phyloP scores from a whole-genome alignment of 1,140 invertebrate genomes.

The Drosophila mauritiana region DNA sequence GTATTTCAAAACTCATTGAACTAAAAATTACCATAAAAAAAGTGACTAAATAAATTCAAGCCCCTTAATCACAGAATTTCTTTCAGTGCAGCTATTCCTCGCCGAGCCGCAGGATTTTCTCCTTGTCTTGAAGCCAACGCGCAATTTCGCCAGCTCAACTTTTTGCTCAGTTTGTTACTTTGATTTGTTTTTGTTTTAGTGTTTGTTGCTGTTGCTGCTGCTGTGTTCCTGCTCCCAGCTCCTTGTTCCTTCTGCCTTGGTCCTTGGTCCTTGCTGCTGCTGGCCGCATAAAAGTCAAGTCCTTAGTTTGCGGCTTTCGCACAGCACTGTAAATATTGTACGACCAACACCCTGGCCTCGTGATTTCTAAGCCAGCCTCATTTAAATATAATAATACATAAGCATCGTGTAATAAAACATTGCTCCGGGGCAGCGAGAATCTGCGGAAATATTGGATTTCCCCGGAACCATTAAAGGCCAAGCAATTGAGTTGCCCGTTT shows the following conservation, averaged over 20 bases:
- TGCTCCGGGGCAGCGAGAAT: conserved; percentile 28
- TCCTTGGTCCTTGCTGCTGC: conserved; percentile 6
- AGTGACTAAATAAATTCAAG: too few relatives aligned
- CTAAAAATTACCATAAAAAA: too few relatives aligned
- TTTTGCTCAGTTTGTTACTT: conserved; percentile 81
- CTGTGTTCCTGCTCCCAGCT: not conserved
- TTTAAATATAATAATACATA: conserved; percentile 79
- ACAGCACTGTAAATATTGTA: conserved; percentile 60
- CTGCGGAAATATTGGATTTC: conserved; percentile 51
- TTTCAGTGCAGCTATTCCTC: conserved; percentile 9
- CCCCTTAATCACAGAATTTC: not conserved
- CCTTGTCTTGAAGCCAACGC: conserved; percentile 61
- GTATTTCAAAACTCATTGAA: too few relatives aligned
- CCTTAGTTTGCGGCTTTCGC: conserved; percentile 75
- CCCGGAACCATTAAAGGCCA: conserved; percentile 23
- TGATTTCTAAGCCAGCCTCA: conserved; percentile 74
- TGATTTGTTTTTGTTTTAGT: conserved; percentile 78
- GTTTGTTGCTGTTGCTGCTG: conserved; percentile 23
- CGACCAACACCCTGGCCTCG: conserved; percentile 55
- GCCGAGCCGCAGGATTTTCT: conserved; percentile 17
- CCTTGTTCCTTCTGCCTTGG: too few relatives aligned
- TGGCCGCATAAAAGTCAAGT: conserved; percentile 76
- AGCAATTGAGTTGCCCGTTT: conserved; percentile 24
- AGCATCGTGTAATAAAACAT: conserved; percentile 57
- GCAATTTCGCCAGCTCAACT: conserved; percentile 79